Evolutionary conservation across 2,113 vertebrate species (phyloP).

Genomic region (Tinamus guttatus): DNA sequence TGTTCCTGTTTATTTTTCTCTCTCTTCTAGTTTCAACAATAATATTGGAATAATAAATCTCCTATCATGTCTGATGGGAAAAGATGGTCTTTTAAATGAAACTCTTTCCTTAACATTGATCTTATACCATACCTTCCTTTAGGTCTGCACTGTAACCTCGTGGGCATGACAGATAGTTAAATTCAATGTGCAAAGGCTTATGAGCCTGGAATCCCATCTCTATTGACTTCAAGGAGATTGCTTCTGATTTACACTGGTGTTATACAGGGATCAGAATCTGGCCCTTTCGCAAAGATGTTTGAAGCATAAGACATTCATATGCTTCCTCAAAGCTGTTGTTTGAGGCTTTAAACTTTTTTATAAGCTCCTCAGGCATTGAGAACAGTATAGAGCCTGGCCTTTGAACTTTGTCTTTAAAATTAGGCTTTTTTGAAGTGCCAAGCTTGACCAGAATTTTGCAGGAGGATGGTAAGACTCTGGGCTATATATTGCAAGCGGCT

Average conservation of each 20-base stretch:
- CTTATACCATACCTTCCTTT: conserved; percentile 32
- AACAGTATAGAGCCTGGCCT: not conserved
- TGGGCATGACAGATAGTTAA: conserved; percentile 59
- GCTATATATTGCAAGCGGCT: not conserved
- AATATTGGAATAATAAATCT: conserved; percentile 71
- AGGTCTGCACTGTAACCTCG: conserved; percentile 31
- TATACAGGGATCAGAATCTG: not conserved
- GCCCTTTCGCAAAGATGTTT: not conserved
- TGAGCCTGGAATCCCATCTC: conserved; percentile 40
- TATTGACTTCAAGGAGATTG: conserved; percentile 46
- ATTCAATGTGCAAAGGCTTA: conserved; percentile 37
- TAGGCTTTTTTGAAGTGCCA: not conserved
- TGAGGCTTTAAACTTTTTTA: not conserved
- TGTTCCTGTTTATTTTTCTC: conserved; percentile 57
- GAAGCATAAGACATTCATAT: not conserved
- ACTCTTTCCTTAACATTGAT: conserved; percentile 61
- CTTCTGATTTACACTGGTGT: conserved; percentile 15
- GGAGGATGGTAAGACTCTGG: not conserved
- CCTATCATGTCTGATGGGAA: conserved; percentile 65
- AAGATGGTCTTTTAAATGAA: conserved; percentile 66
- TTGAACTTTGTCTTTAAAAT: not conserved
- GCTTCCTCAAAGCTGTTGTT: not conserved
- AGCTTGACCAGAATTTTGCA: not conserved
- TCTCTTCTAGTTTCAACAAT: conserved; percentile 46
- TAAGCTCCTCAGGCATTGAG: not conserved